Evolutionary conservation across 2,888 invertebrate species (phyloP), one percentile per base, ranked within the genome.

Genomic region (Conistra vaccinii): DNA sequence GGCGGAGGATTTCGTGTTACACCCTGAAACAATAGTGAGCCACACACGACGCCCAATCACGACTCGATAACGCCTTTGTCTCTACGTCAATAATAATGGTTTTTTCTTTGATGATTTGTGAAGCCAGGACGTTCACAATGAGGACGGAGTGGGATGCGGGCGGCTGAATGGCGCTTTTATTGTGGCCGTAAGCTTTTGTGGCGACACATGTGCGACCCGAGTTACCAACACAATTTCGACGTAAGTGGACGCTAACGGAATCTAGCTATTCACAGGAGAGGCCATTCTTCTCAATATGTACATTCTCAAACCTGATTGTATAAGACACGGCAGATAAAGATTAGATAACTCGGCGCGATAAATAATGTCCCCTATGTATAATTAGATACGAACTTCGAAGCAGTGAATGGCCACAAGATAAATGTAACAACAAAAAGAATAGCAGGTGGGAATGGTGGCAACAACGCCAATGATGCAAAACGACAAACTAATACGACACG

Each of bases 61-160:
- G 88, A 80, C 71, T 78, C 90, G 91, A 92, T 93, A 91, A 92
- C 87, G 92, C 93, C 91, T 94, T 95, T 95, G 96, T 95, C 93
- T 96, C 92, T 92, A 90, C 92, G 91, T 93, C 92, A 89, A 91
- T 92, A 92, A 92, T 92, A 90, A 88, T 89, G 87, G 85, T 87
- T 89, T 92, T 92, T 91, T 93, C 93, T 94, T 92, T 92, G 92
- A 95, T 95, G 95, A 95, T 95, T 95, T 95, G 96, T 96, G 95
- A 94, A 94, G 94, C 93, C 94, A 94, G 95, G 95, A 94, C 94
- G 93, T 87, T 90, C 92, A 96, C 95, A 96, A 96, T 95, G 90
- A 91, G 91, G 85, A 83, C 88, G 85, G 85, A 90, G 93, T 90
- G 94, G 94, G 95, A 96, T 96, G 96, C 96, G 96, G 96, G 96